Base-by-base conservation (phyloP, 2,113 vertebrate genomes). In the Chamaetylas fuelleborni region DNA sequence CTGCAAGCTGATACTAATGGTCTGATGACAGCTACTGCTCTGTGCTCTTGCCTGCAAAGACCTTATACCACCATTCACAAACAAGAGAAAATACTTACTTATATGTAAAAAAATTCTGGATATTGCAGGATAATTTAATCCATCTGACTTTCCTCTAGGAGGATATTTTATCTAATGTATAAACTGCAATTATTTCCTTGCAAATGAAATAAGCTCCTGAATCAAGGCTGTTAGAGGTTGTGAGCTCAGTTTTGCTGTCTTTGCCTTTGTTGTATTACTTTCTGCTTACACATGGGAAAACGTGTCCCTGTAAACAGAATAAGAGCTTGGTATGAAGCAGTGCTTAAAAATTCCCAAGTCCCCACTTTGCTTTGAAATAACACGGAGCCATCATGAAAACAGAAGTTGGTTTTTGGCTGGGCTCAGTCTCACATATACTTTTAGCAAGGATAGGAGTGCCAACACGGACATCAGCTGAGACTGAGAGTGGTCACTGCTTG, bases 1-100 rank as follows among this genome's bases (percentile, higher is more conserved):
- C 76, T 96, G 94, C 93, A 94, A 95, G 76, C 60, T 94, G 95
- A 96, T 74, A 95, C 94, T 97, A 96, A 97, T 56, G 56, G 94
- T 88, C 80, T 96, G 95, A 81, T 93, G 94, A 96, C 93, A 96
- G 94, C 86, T 92, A 74, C 47, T 62, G 79, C 54, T 73, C 88
- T 88, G 33, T 74, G 57, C 1, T 1, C 29, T 74, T 81, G 56
- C 53, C 36, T 88, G 31, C 51, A 79, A 90, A 93, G 43, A 71
- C 42, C 16, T 56, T 57, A 82, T 58, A 67, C 15, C 42, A 79
- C 70, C 87, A 90, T 88, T 95, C 91, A 95, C 5, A 0, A 85
- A 72, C 23, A 92, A 29, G 25, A 81, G 38, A 89, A 51, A 87
- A 85, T 26, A 76, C 14, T n/a, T 29, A 76, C 14, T n/a, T 66